Conservation (phyloP, 2,797 vertebrate species). For the Lophotriccus pileatus region DNA sequence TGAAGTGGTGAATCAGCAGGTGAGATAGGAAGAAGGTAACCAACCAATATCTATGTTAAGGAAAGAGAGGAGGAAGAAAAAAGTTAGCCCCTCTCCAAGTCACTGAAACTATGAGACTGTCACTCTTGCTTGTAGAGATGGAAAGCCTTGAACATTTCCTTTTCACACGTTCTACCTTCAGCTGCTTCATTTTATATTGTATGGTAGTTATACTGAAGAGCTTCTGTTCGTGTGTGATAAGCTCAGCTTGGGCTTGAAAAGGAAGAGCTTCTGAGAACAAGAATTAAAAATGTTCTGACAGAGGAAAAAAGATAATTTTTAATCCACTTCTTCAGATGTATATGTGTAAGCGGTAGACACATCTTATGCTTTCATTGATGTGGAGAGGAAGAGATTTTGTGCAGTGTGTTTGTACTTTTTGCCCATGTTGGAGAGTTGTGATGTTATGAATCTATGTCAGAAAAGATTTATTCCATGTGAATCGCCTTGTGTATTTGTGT, state of each 20-base stretch:
- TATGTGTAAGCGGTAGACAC: not conserved
- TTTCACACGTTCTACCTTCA: conserved; percentile 9
- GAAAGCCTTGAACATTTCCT: not conserved
- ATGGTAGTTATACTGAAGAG: not conserved
- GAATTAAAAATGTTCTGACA: conserved; percentile 15
- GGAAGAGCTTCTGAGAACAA: conserved; percentile 1
- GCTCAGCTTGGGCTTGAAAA: not conserved
- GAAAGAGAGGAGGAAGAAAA: not conserved
- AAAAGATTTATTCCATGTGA: not conserved
- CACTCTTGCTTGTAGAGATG: not conserved
- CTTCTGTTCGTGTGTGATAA: conserved; percentile 30
- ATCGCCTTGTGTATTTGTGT: not conserved
- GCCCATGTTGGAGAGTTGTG: not conserved
- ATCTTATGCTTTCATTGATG: not conserved
- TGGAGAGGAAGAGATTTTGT: not conserved
- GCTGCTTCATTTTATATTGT: not conserved
- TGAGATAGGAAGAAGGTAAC: not conserved
- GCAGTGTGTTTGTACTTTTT: not conserved
- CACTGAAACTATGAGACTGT: not conserved
- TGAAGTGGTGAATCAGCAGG: not conserved
- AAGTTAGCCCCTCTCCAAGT: not conserved
- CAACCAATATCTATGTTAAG: not conserved
- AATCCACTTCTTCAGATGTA: not conserved
- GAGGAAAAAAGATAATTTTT: not conserved
- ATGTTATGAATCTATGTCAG: not conserved